Conservation (phyloP, 2,888 invertebrate genomes). For the Agriotes lineatus region DNA sequence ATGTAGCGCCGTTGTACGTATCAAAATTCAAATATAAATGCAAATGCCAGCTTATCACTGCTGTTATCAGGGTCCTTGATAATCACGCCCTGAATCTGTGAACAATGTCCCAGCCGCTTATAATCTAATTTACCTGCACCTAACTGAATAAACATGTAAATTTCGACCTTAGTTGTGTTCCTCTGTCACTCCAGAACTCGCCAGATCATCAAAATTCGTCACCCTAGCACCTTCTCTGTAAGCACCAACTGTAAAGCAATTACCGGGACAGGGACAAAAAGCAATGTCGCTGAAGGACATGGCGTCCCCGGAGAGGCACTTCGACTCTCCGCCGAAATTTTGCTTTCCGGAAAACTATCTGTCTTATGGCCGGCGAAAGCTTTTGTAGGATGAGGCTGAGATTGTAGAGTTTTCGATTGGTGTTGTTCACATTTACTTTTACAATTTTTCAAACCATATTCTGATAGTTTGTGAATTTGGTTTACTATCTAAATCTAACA, state of each 20-base stretch:
- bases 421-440: too few species aligned
- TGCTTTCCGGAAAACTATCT: too few species aligned
- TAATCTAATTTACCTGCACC: slow-evolving; percentile 63
- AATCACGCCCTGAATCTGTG: slow-evolving; percentile 58
- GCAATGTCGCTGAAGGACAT: slow-evolving; percentile 20
- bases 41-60: slow-evolving; percentile 60
- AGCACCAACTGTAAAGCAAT: slow-evolving; percentile 37
- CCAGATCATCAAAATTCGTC: slow-evolving; percentile 44
- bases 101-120: slow-evolving; percentile 62
- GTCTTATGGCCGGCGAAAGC: too few species aligned
- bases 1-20: slow-evolving; percentile 59
- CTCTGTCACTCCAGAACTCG: slow-evolving; percentile 39
- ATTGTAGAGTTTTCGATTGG: too few species aligned
- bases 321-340: neutral
- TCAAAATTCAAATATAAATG: slow-evolving; percentile 64
- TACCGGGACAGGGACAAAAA: slow-evolving; percentile 26
- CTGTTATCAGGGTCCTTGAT: slow-evolving; percentile 58
- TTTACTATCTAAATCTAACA: too few species aligned
- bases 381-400: too few species aligned
- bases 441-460: too few species aligned
- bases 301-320: neutral
- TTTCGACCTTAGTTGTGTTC: slow-evolving; percentile 51
- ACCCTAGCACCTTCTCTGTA: slow-evolving; percentile 31
- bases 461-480: too few species aligned
- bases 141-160: slow-evolving; percentile 63